phyloP scores from a whole-genome alignment of 2,888 invertebrate genomes.

The Amphipoea lucens region DNA sequence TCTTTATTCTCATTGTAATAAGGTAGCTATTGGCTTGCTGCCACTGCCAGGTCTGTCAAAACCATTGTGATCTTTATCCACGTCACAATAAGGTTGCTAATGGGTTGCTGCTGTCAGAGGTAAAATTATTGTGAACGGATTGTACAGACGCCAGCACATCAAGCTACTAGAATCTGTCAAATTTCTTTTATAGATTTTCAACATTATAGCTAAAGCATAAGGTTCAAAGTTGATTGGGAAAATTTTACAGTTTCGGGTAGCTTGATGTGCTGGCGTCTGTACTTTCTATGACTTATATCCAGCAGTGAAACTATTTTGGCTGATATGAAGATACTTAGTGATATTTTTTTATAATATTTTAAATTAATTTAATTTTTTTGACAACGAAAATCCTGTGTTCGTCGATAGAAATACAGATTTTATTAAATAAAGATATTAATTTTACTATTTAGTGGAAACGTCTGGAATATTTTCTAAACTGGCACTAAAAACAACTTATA shows the following conservation, averaged over 20 bases:
- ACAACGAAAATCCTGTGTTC: neutral
- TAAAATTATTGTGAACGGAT: neutral
- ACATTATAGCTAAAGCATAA: too few relatives aligned
- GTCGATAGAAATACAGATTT: neutral
- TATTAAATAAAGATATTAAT: neutral
- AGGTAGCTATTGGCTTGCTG: neutral
- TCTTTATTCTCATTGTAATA: neutral
- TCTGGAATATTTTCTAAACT: conserved; percentile 21
- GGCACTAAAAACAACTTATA: conserved; percentile 38
- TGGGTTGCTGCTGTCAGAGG: neutral
- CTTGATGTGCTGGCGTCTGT: too few relatives aligned
- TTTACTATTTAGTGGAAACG: neutral
- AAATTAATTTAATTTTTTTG: neutral
- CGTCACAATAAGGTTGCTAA: neutral
- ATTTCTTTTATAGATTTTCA: too few relatives aligned
- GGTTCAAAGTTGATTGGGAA: too few relatives aligned
- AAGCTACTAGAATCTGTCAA: too few relatives aligned
- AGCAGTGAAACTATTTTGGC: neutral
- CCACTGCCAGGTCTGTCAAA: neutral
- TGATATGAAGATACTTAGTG: neutral
- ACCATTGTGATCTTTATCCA: neutral
- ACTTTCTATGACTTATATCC: neutral
- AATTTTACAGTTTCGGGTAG: too few relatives aligned
- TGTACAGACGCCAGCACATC: neutral
- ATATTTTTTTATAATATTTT: too few relatives aligned